Percentiles rank a stretch among this genome's conserved stretches.
phyloP scores from a whole-genome alignment of 2,113 vertebrate species.

The Polypterus bichir region DNA sequence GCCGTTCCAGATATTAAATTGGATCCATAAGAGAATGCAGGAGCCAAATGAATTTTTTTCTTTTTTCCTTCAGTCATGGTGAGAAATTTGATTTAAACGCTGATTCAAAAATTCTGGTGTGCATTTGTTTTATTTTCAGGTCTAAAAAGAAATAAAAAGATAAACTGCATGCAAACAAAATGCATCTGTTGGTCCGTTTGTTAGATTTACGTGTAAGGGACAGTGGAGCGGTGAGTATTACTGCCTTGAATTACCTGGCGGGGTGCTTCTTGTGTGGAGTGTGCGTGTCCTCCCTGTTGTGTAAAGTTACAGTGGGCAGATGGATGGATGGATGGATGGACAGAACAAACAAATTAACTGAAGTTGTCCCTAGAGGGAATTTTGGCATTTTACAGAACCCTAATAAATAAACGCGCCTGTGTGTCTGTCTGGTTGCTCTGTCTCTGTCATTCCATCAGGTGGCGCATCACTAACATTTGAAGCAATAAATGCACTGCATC shows the following conservation, averaged over 20 bases:
- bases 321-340: too few relatives aligned
- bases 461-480: too few relatives aligned
- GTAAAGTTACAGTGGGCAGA: background rate
- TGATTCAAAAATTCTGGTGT: conserved; percentile 16
- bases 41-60: conserved; percentile 54
- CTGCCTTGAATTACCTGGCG: background rate
- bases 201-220: conserved; percentile 11
- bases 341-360: too few relatives aligned
- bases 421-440: too few relatives aligned
- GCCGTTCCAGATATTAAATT: conserved; percentile 63
- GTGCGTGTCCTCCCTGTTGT: conserved; percentile 8
- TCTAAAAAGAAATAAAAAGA: background rate
- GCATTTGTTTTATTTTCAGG: conserved; percentile 23
- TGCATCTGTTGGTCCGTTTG: conserved; percentile 3
- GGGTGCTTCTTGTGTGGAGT: conserved; percentile 4
- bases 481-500: too few relatives aligned
- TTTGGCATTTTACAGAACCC: too few relatives aligned
- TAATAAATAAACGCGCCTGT: too few relatives aligned
- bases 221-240: conserved; percentile 3
- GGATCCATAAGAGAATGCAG: conserved; percentile 56
- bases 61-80: conserved; percentile 44
- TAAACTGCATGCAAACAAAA: too few relatives aligned
- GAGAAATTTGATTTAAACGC: conserved; percentile 37
- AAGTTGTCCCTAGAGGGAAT: too few relatives aligned
- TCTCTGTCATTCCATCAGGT: too few relatives aligned